Percentiles rank a stretch among this genome's conserved stretches.
Evolutionary conservation across 2,888 invertebrate genomes (phyloP).

Genomic region (Apotomis betuletana): DNA sequence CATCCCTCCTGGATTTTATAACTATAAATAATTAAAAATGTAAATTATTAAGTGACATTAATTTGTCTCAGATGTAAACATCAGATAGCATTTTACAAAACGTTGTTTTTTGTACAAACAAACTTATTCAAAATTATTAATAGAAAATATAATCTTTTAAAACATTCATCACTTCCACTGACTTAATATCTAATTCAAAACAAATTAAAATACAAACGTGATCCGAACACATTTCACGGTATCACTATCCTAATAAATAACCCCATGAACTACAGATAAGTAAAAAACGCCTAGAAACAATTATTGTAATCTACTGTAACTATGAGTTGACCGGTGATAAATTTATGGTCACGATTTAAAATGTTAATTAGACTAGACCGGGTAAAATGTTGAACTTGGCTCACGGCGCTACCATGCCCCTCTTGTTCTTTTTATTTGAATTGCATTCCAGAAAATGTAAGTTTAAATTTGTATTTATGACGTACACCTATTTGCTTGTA

Average conservation of each 20-base stretch:
- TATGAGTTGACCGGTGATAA: conserved; percentile 45
- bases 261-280: conserved; percentile 34
- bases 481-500: too few relatives aligned
- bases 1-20: too few relatives aligned
- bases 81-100: too few relatives aligned
- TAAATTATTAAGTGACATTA: too few relatives aligned
- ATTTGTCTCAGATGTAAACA: too few relatives aligned
- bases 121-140: background rate
- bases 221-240: conserved; percentile 32
- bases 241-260: conserved; percentile 38
- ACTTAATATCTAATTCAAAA: conserved; percentile 15
- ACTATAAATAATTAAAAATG: too few relatives aligned
- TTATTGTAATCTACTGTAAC: conserved; percentile 51
- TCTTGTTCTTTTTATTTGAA: conserved; percentile 13
- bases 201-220: conserved; percentile 25
- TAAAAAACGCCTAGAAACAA: conserved; percentile 46
- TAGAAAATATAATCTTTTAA: background rate
- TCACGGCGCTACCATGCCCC: conserved; percentile 17
- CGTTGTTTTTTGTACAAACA: too few relatives aligned
- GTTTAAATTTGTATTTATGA: too few relatives aligned
- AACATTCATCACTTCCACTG: background rate
- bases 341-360: conserved; percentile 56
- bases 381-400: conserved; percentile 30
- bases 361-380: conserved; percentile 56
- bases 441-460: background rate